These are phyloP conservation scores for Drosophila formosana DNA, from an alignment of 2,888 invertebrate species.

Conservation along the genomic window DNA sequence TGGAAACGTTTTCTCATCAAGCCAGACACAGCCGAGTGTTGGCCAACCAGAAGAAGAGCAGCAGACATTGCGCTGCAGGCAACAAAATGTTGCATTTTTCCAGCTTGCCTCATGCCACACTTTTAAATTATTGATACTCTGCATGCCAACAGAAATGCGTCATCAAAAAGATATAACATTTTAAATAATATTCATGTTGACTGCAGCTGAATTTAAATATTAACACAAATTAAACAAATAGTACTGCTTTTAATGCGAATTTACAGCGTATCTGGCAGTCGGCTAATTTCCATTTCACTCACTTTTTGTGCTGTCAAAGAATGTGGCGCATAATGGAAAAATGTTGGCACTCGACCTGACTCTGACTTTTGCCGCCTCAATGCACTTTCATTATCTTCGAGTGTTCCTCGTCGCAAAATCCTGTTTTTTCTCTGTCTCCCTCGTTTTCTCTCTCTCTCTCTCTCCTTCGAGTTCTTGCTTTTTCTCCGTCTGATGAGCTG, in stretches of 20 bases:
- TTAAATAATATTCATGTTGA: neutral
- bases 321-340: conserved; percentile 72
- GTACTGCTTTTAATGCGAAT: neutral
- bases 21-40: conserved; percentile 31
- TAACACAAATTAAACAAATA: neutral
- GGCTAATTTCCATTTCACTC: neutral
- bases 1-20: conserved; percentile 54
- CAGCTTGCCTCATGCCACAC: conserved; percentile 42
- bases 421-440: conserved; percentile 11
- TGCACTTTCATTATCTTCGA: conserved; percentile 82
- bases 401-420: conserved; percentile 69
- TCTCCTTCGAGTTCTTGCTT: neutral
- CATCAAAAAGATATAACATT: no score
- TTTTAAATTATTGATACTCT: conserved; percentile 44
- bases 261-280: conserved; percentile 34
- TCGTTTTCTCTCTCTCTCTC: neutral
- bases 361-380: conserved; percentile 63
- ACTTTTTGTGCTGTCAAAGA: conserved; percentile 48
- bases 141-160: neutral
- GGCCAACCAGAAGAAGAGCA: conserved; percentile 69
- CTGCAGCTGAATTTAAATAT: neutral
- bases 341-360: conserved; percentile 67
- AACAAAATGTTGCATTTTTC: conserved; percentile 69
- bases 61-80: conserved; percentile 76
- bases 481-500: conserved; percentile 65